Evolutionary conservation across 2,797 vertebrate genomes (phyloP).

Genomic region (Ibycter americanus): DNA sequence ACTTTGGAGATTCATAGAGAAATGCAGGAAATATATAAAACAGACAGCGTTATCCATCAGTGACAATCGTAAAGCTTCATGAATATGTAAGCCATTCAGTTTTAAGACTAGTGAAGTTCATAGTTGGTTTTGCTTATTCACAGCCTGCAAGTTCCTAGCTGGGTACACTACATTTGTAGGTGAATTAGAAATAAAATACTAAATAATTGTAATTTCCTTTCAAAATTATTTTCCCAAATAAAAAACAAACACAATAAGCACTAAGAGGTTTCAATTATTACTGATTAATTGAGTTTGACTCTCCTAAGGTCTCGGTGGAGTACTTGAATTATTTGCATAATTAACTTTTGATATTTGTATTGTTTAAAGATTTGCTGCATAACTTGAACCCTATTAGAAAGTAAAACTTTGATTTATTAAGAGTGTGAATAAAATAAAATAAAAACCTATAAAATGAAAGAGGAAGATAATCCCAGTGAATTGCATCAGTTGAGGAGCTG

Average conservation of each 20-base stretch:
- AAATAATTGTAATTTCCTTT: background rate
- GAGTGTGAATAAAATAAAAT: background rate
- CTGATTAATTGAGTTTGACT: conserved; percentile 1
- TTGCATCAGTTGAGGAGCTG: background rate
- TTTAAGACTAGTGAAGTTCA: background rate
- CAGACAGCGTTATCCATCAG: background rate
- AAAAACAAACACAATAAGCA: background rate
- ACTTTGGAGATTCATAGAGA: background rate
- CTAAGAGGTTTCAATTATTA: background rate
- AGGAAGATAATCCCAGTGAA: background rate
- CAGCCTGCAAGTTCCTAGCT: background rate
- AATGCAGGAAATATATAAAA: background rate
- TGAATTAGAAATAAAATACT: background rate
- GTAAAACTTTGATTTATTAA: background rate
- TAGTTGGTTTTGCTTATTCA: background rate
- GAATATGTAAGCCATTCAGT: background rate
- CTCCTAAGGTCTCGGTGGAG: background rate
- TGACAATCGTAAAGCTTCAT: background rate
- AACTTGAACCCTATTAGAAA: background rate
- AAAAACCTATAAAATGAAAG: background rate
- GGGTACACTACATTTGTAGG: background rate
- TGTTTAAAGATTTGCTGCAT: background rate
- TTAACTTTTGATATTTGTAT: background rate
- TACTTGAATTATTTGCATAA: conserved; percentile 12
- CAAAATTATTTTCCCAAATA: background rate